Percentiles rank a stretch among this genome's conserved stretches.
These are phyloP conservation scores for Tenualosa thibaudeaui DNA, from an alignment of 2,797 vertebrate genomes.

Conservation along the genomic window DNA sequence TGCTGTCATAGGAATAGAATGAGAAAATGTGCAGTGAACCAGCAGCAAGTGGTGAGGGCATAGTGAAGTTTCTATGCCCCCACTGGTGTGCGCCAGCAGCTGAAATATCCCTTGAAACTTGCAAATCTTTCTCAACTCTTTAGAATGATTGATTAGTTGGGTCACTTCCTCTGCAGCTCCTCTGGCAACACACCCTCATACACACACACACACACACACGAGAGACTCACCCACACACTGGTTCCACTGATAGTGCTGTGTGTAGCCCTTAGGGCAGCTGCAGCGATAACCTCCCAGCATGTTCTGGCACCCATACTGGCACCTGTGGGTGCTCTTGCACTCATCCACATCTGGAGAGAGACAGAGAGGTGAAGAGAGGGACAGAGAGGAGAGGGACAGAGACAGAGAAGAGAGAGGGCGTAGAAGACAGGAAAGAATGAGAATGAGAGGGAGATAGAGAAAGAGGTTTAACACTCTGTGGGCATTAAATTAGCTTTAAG, in stretches of 20 bases:
- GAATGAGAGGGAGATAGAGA: background rate
- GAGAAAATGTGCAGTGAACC: no score
- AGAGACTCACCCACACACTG: conserved; percentile 80
- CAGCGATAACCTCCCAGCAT: conserved; percentile 80
- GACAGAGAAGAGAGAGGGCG: background rate
- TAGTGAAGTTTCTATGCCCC: no score
- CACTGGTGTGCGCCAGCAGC: no score
- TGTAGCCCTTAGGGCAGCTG: conserved; percentile 80
- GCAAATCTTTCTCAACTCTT: no score
- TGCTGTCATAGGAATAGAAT: no score
- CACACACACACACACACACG: conserved; percentile 54
- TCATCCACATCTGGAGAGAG: conserved; percentile 77
- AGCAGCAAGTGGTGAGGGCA: no score
- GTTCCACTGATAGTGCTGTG: conserved; percentile 86
- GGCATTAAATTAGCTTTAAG: no score
- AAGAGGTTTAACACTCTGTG: no score
- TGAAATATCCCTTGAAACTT: no score
- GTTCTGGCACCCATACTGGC: conserved; percentile 85
- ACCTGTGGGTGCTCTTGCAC: conserved; percentile 79
- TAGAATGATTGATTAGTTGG: no score
- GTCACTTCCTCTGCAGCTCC: background rate
- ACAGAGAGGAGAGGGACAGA: background rate
- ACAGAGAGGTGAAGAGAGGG: background rate
- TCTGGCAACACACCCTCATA: background rate
- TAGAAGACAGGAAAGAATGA: background rate